phyloP scores from a whole-genome alignment of 2,888 invertebrate genomes.

The Microplitis manilae region DNA sequence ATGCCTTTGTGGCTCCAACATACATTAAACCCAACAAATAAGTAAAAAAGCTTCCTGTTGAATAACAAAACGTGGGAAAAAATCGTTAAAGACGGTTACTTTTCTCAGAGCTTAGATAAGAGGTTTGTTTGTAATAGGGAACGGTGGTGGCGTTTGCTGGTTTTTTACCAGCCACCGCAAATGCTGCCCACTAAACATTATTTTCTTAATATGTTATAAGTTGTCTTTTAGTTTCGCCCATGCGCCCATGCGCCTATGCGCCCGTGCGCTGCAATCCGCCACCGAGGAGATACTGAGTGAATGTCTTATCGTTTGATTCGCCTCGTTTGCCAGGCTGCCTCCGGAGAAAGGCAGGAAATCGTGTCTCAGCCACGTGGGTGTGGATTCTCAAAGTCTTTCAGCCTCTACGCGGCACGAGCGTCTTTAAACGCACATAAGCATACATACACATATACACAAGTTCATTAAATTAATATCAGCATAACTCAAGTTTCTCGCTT shows the following conservation, averaged over 20 bases:
- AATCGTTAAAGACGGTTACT: slow-evolving; percentile 56
- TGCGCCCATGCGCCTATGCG: slow-evolving; percentile 51
- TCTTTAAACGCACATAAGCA: background rate
- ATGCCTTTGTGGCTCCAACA: slow-evolving; percentile 42
- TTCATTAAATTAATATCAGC: background rate
- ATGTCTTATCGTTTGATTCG: slow-evolving; percentile 65
- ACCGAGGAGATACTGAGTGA: slow-evolving; percentile 48
- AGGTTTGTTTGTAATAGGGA: slow-evolving; percentile 62
- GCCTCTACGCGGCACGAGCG: slow-evolving; percentile 34
- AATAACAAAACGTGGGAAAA: slow-evolving; percentile 65
- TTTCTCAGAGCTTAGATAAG: slow-evolving; percentile 58
- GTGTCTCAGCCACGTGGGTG: slow-evolving; percentile 49
- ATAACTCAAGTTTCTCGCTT: background rate
- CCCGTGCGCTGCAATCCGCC: slow-evolving; percentile 18
- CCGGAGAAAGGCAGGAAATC: slow-evolving; percentile 66
- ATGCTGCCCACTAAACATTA: slow-evolving; percentile 57
- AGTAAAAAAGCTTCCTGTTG: slow-evolving; percentile 38
- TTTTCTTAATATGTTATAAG: slow-evolving; percentile 44
- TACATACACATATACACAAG: background rate
- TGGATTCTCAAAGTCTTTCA: slow-evolving; percentile 41
- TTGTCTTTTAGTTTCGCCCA: slow-evolving; percentile 45
- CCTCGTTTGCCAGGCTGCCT: slow-evolving; percentile 59
- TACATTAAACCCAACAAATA: slow-evolving; percentile 12
- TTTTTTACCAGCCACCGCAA: slow-evolving; percentile 8
- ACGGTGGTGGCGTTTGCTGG: background rate